Evolutionary conservation across 1,140 invertebrate species (phyloP).

Genomic region (Ooceraea biroi): DNA sequence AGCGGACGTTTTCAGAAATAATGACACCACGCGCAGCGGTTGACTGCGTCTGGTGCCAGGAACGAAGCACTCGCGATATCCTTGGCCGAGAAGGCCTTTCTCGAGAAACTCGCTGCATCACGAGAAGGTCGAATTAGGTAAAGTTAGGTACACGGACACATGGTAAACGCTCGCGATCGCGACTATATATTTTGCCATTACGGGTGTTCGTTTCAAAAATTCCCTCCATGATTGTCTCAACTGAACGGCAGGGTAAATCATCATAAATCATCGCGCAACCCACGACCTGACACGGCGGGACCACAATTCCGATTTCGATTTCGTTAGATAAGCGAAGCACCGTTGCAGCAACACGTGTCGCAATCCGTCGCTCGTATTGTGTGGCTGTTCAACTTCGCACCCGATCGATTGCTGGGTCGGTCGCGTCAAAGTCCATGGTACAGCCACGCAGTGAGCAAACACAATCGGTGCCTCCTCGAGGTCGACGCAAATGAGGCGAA

Average conservation of each 20-base stretch:
- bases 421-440: conserved; percentile 47
- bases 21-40: conserved; percentile 32
- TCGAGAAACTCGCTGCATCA: conserved; percentile 36
- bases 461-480: conserved; percentile 5
- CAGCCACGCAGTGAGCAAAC: conserved; percentile 3
- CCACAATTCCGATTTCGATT: neutral
- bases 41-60: conserved; percentile 22
- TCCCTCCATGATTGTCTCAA: no score
- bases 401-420: conserved; percentile 34
- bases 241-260: no score
- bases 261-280: no score
- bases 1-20: conserved; percentile 4
- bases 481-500: neutral
- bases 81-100: conserved; percentile 52
- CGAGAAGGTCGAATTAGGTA: conserved; percentile 53
- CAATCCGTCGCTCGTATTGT: conserved; percentile 18
- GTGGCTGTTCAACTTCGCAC: conserved; percentile 50
- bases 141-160: no score
- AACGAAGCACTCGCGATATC: no score
- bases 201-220: no score
- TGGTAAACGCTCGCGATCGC: no score
- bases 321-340: neutral
- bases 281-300: no score
- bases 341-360: conserved; percentile 28
- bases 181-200: no score